Conservation (phyloP, 2,888 invertebrate genomes). For the Meghimatium bilineatum region DNA sequence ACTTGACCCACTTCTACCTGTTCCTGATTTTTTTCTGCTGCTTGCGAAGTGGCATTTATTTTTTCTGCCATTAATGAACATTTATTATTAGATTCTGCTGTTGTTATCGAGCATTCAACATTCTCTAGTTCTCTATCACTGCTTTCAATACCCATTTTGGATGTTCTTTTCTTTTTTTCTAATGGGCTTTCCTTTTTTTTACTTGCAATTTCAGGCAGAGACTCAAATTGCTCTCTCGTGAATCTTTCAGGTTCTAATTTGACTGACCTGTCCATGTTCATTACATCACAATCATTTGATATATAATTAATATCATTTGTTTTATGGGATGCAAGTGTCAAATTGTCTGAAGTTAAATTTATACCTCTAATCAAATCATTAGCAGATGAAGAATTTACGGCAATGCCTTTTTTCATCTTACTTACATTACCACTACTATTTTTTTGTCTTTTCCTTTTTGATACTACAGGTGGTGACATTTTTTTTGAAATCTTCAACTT, state of each 20-base stretch:
- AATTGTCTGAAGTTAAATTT: constrained; percentile 34
- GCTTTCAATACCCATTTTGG: constrained; percentile 34
- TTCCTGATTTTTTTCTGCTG: background rate
- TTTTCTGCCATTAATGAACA: background rate
- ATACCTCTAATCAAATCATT: background rate
- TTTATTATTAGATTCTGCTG: background rate
- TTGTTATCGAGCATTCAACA: background rate
- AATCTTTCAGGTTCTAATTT: constrained; percentile 2
- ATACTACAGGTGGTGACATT: background rate
- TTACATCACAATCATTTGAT: background rate
- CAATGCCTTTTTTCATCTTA: constrained; percentile 9
- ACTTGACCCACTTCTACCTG: constrained; percentile 7
- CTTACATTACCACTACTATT: background rate
- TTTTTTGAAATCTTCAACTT: background rate
- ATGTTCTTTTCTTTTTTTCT: constrained; percentile 41
- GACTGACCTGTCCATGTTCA: background rate
- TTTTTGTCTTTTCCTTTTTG: constrained; percentile 34
- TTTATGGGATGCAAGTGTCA: background rate
- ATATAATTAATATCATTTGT: background rate
- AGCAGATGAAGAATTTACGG: background rate
- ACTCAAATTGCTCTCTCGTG: background rate
- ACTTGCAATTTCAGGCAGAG: background rate
- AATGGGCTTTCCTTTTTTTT: constrained; percentile 37
- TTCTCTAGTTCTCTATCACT: background rate
- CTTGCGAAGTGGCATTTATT: background rate